Conservation (phyloP, 92 coral and sea anemone species). For the Actinostola sp. region DNA sequence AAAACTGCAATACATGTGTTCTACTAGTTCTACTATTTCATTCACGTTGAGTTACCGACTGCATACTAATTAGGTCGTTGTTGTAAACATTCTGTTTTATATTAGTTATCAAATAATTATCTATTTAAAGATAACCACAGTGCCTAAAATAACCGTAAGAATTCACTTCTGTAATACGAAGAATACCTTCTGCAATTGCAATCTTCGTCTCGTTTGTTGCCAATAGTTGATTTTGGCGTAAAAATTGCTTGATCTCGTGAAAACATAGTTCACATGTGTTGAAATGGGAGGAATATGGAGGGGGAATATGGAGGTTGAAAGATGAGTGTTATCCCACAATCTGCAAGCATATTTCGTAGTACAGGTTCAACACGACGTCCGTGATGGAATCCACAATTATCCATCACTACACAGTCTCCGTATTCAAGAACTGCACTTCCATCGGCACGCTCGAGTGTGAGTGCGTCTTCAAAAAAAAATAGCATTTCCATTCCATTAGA, state of each 20-base stretch:
- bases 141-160: too few relatives aligned
- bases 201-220: constrained; percentile 33
- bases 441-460: constrained; percentile 31
- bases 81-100: too few relatives aligned
- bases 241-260: constrained; percentile 33
- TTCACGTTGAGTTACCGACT: too few relatives aligned
- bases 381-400: constrained; percentile 74
- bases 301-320: constrained; percentile 33
- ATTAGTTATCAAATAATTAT: too few relatives aligned
- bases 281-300: constrained; percentile 4
- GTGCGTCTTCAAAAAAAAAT: constrained; percentile 44
- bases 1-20: too few relatives aligned
- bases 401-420: constrained; percentile 59
- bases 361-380: constrained; percentile 54
- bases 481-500: constrained; percentile 57
- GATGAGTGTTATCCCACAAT: constrained; percentile 35
- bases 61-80: too few relatives aligned
- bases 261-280: constrained; percentile 33
- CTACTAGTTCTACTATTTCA: too few relatives aligned
- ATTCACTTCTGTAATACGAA: constrained; percentile 14
- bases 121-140: too few relatives aligned
- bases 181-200: constrained; percentile 32
- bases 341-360: constrained; percentile 36
- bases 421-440: constrained; percentile 49
- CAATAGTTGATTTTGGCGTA: constrained; percentile 23